Conservation (phyloP, 2,113 vertebrate species). For the Eclectus roratus region DNA sequence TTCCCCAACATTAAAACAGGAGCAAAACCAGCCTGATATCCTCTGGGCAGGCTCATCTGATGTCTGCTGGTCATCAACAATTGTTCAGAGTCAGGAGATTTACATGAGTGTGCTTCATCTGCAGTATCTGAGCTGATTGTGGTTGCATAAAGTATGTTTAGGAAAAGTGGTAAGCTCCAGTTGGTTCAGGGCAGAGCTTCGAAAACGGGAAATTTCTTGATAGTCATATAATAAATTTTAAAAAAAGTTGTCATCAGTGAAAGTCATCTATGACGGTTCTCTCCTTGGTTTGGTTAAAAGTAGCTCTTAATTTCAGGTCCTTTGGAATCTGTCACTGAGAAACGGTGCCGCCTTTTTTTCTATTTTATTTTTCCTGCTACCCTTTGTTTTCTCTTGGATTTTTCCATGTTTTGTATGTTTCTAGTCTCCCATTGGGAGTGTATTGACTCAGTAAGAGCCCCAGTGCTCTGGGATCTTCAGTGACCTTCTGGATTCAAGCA, state of each 20-base stretch:
- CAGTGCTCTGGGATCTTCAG: neutral
- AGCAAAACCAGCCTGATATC: neutral
- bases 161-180: neutral
- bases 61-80: fast-evolving
- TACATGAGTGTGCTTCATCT: neutral
- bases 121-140: neutral
- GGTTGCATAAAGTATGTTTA: neutral
- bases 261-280: neutral
- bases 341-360: neutral
- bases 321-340: neutral
- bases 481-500: neutral
- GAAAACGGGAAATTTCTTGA: neutral
- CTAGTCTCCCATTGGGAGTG: neutral
- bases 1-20: neutral
- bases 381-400: neutral
- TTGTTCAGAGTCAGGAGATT: fast-evolving
- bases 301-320: neutral
- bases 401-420: neutral
- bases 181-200: neutral
- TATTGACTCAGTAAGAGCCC: neutral
- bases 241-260: neutral
- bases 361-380: neutral
- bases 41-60: neutral
- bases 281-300: neutral
- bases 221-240: neutral